Base-by-base conservation (phyloP, 2,888 invertebrate genomes). In the Orthosia gracilis region DNA sequence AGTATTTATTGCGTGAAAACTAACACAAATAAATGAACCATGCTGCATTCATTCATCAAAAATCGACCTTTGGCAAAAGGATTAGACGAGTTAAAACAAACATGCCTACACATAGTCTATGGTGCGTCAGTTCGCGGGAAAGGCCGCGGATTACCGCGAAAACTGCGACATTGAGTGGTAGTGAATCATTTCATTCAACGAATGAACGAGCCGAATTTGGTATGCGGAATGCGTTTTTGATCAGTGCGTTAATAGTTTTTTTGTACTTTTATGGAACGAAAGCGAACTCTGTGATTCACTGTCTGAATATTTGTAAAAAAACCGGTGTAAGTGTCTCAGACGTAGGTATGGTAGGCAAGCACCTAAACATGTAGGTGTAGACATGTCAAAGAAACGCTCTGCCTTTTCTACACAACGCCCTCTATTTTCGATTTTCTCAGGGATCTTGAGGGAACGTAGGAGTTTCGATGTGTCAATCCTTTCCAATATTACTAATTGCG, bases 111-210 rank as follows among this genome's bases (percentile, higher is more conserved):
- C 80, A 68, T 61, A 67, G 70, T 64, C 68, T 73, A 70, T 83
- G 79, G 69, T 76, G 65, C 73, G 87, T 83, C 85, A 87, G 80
- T 84, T 91, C 85, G 89, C 91, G 89, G 86, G 91, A 92, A 92
- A 85, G 73, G 83, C 79, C 77, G 73, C 73, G 58, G 78, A 74
- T 84, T 91, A 88, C 89, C 86, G 85, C 88, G 92, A 91, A 91
- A 89, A 79, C 73, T 76, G 81, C 78, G 86, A 85, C 86, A 86
- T 86, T 88, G 82, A 67, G 49, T 64, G 40, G n/a, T 59, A 66
- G 85, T 91, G 90, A 91, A 82, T 90, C 90, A 91, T 73, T 83
- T 84, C 88, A 86, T 86, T 87, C 88, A 85, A 63, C 74, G 71
- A 85, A 73, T 65, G 74, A 80, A 84, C 67, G 78, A 85, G 77